phyloP scores from a whole-genome alignment of 2,888 invertebrate genomes.

The Dynastes hyllus region DNA sequence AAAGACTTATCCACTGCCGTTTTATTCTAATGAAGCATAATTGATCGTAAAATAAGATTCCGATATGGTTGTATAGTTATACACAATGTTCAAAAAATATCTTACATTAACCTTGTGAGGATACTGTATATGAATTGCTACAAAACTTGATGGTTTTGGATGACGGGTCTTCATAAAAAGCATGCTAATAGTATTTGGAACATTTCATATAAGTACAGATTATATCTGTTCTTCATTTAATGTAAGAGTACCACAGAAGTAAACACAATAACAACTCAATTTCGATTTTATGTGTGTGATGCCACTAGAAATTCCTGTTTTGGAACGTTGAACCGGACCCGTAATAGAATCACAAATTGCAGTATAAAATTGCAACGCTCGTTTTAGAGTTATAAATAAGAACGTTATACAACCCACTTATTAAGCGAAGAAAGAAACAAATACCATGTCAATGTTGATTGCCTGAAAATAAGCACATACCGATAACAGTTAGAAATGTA shows the following conservation, averaged over 20 bases:
- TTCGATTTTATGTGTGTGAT: not conserved
- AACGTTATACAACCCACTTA: conserved; percentile 17
- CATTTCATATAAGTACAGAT: no score
- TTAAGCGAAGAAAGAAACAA: conserved; percentile 9
- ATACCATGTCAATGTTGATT: conserved; percentile 4
- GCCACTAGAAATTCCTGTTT: not conserved
- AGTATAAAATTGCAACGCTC: not conserved
- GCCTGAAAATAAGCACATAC: not conserved
- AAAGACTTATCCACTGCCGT: no score
- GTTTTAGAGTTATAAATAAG: conserved; percentile 6
- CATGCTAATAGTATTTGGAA: no score
- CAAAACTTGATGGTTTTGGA: no score
- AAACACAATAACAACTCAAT: not conserved
- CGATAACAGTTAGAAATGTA: not conserved
- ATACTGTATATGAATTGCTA: no score
- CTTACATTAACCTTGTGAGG: no score
- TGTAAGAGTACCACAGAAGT: not conserved
- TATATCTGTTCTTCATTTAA: no score
- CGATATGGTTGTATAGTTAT: no score
- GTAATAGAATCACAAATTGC: not conserved
- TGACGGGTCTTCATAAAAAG: no score
- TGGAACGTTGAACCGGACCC: conserved; percentile 16
- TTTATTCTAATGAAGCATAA: no score
- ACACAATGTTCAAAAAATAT: no score
- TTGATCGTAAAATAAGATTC: no score